These are phyloP conservation scores for Bombylius major DNA, from an alignment of 2,888 invertebrate genomes.

Conservation along the genomic window DNA sequence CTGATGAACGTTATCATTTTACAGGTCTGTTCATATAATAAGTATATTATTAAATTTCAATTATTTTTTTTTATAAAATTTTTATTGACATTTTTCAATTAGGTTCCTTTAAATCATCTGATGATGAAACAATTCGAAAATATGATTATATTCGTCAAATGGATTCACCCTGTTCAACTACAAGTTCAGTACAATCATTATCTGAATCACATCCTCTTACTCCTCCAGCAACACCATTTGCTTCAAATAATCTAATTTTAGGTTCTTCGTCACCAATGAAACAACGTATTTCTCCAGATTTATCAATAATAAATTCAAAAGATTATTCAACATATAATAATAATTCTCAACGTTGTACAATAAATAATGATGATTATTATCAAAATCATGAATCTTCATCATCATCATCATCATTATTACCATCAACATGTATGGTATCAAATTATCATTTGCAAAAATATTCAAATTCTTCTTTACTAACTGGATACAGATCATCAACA, in stretches of 20 bases:
- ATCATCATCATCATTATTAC: background rate
- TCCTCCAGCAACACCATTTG: conserved; percentile 32
- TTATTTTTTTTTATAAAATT: too few relatives aligned
- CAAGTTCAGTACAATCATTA: conserved; percentile 28
- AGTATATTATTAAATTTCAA: too few relatives aligned
- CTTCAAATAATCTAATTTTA: conserved; percentile 4
- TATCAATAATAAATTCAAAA: background rate
- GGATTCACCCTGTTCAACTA: conserved; percentile 31
- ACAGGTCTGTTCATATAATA: too few relatives aligned
- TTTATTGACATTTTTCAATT: background rate
- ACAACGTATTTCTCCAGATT: conserved; percentile 5
- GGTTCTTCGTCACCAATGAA: conserved; percentile 12
- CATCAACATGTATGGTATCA: background rate
- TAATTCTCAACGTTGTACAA: background rate
- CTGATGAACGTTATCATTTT: too few relatives aligned
- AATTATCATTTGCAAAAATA: background rate
- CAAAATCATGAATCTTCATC: background rate
- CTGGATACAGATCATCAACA: background rate
- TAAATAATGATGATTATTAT: background rate
- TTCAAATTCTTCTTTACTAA: background rate
- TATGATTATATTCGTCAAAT: conserved; percentile 23
- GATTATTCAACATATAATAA: background rate
- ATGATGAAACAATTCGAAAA: conserved; percentile 13
- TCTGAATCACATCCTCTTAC: conserved; percentile 25
- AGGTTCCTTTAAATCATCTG: background rate